Evolutionary conservation across 1,140 invertebrate genomes (phyloP).

Genomic region (Drosophila seguyi): DNA sequence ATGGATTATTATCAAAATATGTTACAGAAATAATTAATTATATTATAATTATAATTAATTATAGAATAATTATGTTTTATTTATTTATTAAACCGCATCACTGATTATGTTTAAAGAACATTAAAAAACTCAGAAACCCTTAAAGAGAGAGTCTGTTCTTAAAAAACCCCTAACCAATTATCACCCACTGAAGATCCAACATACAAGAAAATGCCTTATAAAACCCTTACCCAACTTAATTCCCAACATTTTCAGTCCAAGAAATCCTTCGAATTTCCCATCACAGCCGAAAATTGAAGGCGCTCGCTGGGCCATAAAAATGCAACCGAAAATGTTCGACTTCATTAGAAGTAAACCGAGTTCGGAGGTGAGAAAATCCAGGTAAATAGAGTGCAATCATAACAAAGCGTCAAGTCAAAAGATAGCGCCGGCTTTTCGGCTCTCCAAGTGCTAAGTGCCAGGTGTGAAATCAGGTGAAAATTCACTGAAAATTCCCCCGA

Average conservation of each 20-base stretch:
- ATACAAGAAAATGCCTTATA: not conserved
- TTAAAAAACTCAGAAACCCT: too few species aligned
- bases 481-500: constrained; percentile 42
- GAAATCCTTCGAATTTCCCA: constrained; percentile 25
- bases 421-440: constrained; percentile 59
- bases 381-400: constrained; percentile 63
- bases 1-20: too few species aligned
- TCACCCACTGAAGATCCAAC: not conserved
- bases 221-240: not conserved
- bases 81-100: too few species aligned
- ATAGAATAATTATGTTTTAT: not conserved
- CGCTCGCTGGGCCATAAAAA: constrained; percentile 28
- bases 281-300: constrained; percentile 12
- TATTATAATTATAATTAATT: too few species aligned
- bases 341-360: constrained; percentile 77
- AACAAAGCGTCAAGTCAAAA: constrained; percentile 71
- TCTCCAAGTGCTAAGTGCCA: constrained; percentile 60
- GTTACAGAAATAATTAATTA: too few species aligned
- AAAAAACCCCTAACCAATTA: constrained; percentile 2
- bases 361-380: constrained; percentile 71
- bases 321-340: constrained; percentile 49
- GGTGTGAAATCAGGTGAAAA: constrained; percentile 64
- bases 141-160: not conserved
- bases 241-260: not conserved
- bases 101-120: not conserved